A percentile compares a stretch with the other conserved stretches of the same genome.
Evolutionary conservation across 2,888 invertebrate species (phyloP).

Genomic region (Lithophane ornitopus): DNA sequence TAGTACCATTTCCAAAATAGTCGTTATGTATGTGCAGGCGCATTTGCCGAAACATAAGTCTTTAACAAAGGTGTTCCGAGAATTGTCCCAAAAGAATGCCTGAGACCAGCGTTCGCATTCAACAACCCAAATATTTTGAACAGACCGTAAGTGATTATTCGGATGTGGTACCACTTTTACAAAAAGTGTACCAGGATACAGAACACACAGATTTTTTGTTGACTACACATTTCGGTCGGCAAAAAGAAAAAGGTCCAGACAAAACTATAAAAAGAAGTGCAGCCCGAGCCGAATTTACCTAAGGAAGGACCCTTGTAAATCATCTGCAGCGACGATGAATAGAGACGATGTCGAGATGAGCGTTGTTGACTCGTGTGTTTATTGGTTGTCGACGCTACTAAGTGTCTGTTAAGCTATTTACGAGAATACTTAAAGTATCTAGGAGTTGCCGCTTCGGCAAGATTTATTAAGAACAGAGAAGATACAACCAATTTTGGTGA

Average conservation of each 20-base stretch:
- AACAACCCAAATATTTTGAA: constrained; percentile 90
- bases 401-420: constrained; percentile 87
- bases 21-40: constrained; percentile 71
- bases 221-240: constrained; percentile 86
- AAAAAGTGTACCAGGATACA: constrained; percentile 90
- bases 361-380: constrained; percentile 89
- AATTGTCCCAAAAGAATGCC: constrained; percentile 85
- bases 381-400: constrained; percentile 87
- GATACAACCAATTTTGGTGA: constrained; percentile 41
- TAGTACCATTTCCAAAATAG: constrained; percentile 67
- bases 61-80: constrained; percentile 81
- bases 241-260: constrained; percentile 87
- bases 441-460: constrained; percentile 70
- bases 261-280: constrained; percentile 89
- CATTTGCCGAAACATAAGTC: constrained; percentile 72
- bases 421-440: constrained; percentile 77
- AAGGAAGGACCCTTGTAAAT: constrained; percentile 90
- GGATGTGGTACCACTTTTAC: constrained; percentile 89
- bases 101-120: constrained; percentile 81
- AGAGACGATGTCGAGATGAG: constrained; percentile 83
- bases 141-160: constrained; percentile 89
- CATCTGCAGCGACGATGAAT: constrained; percentile 88
- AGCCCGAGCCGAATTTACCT: constrained; percentile 89
- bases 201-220: constrained; percentile 87
- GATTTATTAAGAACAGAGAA: constrained; percentile 66